Conservation (phyloP, 1,140 invertebrate genomes). For the Drosophila bocki region DNA sequence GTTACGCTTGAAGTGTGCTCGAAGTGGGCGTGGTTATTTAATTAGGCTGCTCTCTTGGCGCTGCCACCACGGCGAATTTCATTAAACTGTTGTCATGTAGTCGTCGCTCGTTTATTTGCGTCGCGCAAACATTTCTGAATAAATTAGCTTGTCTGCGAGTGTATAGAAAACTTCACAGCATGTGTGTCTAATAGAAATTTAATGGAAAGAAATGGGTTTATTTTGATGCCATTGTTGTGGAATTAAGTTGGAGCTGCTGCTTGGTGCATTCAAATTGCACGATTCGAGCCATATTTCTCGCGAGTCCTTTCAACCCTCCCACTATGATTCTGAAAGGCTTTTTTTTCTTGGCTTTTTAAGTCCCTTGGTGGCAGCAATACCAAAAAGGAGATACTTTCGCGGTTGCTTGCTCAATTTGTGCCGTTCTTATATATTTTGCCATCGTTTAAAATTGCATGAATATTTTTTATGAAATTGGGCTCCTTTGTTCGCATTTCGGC, state of each 20-base stretch:
- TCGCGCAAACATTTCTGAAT: slow-evolving; percentile 39
- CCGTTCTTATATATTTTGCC: slow-evolving; percentile 16
- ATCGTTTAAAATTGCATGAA: slow-evolving; percentile 19
- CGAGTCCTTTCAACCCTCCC: slow-evolving; percentile 9
- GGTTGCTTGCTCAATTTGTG: slow-evolving; percentile 4
- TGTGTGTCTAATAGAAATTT: slow-evolving; percentile 26
- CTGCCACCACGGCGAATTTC: slow-evolving; percentile 17
- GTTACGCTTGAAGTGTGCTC: slow-evolving; percentile 20
- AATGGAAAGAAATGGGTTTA: slow-evolving; percentile 3
- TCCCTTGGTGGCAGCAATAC: slow-evolving; percentile 13
- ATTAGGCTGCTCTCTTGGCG: slow-evolving; percentile 30
- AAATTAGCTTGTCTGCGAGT: slow-evolving; percentile 21
- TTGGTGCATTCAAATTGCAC: slow-evolving; percentile 53
- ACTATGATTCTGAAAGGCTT: slow-evolving; percentile 3
- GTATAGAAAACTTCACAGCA: background rate
- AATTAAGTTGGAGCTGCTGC: background rate
- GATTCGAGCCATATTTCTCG: slow-evolving; percentile 17
- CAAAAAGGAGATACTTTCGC: slow-evolving; percentile 2
- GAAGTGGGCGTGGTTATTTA: slow-evolving; percentile 46
- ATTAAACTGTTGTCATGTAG: slow-evolving; percentile 50
- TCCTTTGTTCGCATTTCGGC: slow-evolving; percentile 3
- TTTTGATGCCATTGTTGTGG: slow-evolving; percentile 3
- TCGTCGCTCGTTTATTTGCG: slow-evolving; percentile 38
- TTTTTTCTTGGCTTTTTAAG: slow-evolving; percentile 19
- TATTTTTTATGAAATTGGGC: slow-evolving; percentile 1